phyloP scores from a whole-genome alignment of 2,113 vertebrate genomes.

The Anser cygnoides region DNA sequence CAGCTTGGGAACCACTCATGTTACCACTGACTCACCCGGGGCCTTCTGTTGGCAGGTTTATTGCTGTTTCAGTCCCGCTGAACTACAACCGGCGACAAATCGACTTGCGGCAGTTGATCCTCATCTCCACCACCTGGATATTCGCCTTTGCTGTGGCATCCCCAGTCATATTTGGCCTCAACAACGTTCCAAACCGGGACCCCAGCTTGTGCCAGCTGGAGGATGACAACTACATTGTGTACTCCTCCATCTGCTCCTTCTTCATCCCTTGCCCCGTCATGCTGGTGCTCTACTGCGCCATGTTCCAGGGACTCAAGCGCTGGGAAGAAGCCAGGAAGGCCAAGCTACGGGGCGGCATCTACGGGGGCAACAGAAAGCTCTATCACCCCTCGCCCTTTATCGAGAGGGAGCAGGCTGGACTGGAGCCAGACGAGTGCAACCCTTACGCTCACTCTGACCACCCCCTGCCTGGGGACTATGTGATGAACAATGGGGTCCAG shows the following conservation, averaged over 20 bases:
- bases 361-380: conserved; percentile 64
- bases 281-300: conserved; percentile 90
- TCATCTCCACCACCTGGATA: conserved; percentile 92
- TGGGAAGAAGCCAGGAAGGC: conserved; percentile 87
- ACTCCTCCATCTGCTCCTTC: conserved; percentile 94
- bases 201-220: conserved; percentile 88
- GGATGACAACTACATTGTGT: conserved; percentile 89
- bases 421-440: conserved; percentile 65
- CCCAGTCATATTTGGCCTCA: conserved; percentile 91
- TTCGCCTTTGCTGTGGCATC: conserved; percentile 91
- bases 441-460: conserved; percentile 63
- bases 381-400: conserved; percentile 68
- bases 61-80: conserved; percentile 88
- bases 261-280: conserved; percentile 95
- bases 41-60: conserved; percentile 81
- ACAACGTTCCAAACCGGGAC: conserved; percentile 83
- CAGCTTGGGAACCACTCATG: accelerated
- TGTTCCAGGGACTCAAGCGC: conserved; percentile 85
- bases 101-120: conserved; percentile 85
- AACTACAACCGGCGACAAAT: conserved; percentile 88
- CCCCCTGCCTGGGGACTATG: conserved; percentile 77
- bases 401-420: conserved; percentile 68
- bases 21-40: neutral
- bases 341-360: conserved; percentile 84
- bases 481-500: conserved; percentile 72